Conservation (phyloP, 2,888 invertebrate species). For the Silvanus unidentatus region DNA sequence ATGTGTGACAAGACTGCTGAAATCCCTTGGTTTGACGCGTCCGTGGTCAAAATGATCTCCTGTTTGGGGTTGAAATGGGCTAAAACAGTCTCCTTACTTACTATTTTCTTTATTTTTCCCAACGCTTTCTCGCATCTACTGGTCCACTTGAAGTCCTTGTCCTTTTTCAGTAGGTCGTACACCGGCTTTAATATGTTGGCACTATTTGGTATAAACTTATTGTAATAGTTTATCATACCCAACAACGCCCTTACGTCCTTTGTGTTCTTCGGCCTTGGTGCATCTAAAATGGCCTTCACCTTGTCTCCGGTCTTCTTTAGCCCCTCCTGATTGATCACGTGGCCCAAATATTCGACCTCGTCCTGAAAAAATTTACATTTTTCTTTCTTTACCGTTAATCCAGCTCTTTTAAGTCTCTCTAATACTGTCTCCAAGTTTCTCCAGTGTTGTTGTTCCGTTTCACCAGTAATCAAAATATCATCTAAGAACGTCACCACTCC, state of each 20-base stretch:
- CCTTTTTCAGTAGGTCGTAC: conserved; percentile 1
- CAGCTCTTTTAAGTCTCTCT: conserved; percentile 16
- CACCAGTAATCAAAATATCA: conserved; percentile 27
- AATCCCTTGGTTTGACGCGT: conserved; percentile 6
- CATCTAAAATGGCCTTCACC: neutral
- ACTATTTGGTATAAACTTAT: neutral
- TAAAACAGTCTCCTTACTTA: neutral
- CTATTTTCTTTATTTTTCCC: conserved; percentile 1
- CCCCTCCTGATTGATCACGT: conserved; percentile 23
- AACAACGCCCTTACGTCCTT: neutral
- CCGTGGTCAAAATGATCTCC: conserved; percentile 5
- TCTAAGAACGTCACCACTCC: conserved; percentile 27
- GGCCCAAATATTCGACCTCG: conserved; percentile 14
- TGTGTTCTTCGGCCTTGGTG: neutral
- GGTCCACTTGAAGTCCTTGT: conserved; percentile 3
- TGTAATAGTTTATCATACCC: neutral
- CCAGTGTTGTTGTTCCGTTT: conserved; percentile 16
- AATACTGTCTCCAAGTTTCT: conserved; percentile 20
- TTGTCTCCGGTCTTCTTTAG: neutral
- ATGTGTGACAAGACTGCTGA: neutral
- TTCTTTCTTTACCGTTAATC: conserved; percentile 22
- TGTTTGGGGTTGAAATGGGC: conserved; percentile 2
- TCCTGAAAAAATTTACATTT: conserved; percentile 32
- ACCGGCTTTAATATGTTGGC: neutral
- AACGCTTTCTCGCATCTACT: conserved; percentile 5